These are phyloP conservation scores for Bucorvus abyssinicus DNA, from an alignment of 2,797 vertebrate species.

Conservation along the genomic window DNA sequence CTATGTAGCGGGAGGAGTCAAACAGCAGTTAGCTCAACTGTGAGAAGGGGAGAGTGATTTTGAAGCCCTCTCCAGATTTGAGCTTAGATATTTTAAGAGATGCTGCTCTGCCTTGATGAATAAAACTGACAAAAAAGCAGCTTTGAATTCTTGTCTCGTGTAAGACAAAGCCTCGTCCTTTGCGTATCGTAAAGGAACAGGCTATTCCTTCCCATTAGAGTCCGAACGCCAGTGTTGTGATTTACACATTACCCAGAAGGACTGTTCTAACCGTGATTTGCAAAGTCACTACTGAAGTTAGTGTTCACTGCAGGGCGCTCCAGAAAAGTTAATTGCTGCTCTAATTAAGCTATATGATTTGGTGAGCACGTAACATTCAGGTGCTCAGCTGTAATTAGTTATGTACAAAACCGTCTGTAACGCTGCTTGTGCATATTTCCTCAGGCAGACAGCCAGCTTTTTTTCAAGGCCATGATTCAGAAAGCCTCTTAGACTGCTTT, in stretches of 20 bases:
- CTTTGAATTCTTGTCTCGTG: background rate
- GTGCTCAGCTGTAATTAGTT: background rate
- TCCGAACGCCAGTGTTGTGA: background rate
- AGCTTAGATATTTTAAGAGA: background rate
- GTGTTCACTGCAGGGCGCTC: background rate
- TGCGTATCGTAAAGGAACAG: background rate
- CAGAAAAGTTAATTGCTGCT: constrained; percentile 24
- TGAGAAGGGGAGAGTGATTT: background rate
- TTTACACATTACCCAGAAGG: background rate
- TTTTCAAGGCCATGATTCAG: background rate
- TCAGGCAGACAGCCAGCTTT: background rate
- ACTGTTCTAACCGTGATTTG: background rate
- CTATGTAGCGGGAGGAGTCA: background rate
- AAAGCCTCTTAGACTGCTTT: background rate
- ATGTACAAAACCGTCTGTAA: background rate
- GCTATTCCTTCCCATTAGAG: background rate
- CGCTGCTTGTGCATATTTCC: background rate
- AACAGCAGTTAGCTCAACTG: background rate
- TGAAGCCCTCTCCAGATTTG: background rate
- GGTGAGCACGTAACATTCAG: background rate
- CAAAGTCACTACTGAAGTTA: background rate
- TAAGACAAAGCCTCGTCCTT: background rate
- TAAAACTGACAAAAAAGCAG: background rate
- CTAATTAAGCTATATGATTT: background rate
- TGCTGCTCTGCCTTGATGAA: background rate